A percentile compares a stretch with the other conserved stretches of the same genome.
Evolutionary conservation across 2,113 vertebrate species (phyloP).

Genomic region (Lonchura striata): DNA sequence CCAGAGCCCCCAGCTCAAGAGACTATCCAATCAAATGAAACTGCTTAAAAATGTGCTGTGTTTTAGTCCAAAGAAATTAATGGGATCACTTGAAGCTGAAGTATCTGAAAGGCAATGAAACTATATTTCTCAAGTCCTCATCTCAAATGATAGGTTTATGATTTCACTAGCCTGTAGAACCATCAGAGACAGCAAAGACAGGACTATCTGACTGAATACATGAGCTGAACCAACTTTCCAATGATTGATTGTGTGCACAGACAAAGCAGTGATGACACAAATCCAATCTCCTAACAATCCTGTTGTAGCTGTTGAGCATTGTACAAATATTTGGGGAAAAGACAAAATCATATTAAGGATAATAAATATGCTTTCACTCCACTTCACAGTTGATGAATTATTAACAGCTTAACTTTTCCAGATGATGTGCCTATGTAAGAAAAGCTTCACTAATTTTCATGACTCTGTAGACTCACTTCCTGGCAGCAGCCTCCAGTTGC

Average conservation of each 20-base stretch:
- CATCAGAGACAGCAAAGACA: neutral
- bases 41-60: neutral
- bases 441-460: slow-evolving; percentile 1
- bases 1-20: neutral
- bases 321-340: neutral
- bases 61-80: neutral
- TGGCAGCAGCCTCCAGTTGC: neutral
- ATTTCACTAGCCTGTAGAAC: neutral
- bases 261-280: neutral
- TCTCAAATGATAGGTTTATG: neutral
- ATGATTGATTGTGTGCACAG: neutral
- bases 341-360: neutral
- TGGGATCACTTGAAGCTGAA: neutral
- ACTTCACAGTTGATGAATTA: slow-evolving; percentile 28
- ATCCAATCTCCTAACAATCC: neutral
- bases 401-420: slow-evolving; percentile 36
- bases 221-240: neutral
- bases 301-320: neutral
- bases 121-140: neutral
- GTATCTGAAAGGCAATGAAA: neutral
- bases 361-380: slow-evolving; percentile 35
- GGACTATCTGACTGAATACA: neutral
- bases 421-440: neutral
- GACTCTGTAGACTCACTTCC: neutral
- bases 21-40: neutral